phyloP scores from a whole-genome alignment of 1,140 invertebrate species.

The Pachypeltis micranthus region DNA sequence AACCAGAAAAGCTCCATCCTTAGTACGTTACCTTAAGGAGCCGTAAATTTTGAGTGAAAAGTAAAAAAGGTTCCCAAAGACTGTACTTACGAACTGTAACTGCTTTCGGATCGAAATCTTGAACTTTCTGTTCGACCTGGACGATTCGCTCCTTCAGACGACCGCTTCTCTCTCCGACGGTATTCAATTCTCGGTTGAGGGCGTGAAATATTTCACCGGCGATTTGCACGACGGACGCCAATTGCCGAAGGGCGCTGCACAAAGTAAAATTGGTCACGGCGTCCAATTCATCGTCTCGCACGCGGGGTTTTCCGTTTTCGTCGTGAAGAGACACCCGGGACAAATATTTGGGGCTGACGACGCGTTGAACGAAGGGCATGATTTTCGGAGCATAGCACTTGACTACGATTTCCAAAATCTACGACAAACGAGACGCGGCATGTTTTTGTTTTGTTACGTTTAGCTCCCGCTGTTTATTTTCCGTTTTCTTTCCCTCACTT shows the following conservation, averaged over 20 bases:
- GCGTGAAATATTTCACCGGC: constrained; percentile 67
- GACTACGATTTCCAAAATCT: too few species aligned
- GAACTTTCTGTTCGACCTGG: constrained; percentile 45
- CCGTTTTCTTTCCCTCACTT: too few species aligned
- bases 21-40: too few species aligned
- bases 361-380: constrained; percentile 62
- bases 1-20: too few species aligned
- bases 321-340: constrained; percentile 47
- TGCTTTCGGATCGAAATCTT: constrained; percentile 57
- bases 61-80: too few species aligned
- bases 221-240: constrained; percentile 60
- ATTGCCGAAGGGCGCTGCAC: constrained; percentile 59
- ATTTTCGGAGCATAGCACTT: not conserved
- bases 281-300: constrained; percentile 54
- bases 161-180: constrained; percentile 50
- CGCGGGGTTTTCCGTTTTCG: constrained; percentile 41
- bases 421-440: too few species aligned
- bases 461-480: too few species aligned
- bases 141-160: constrained; percentile 48
- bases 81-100: constrained; percentile 75
- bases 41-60: too few species aligned
- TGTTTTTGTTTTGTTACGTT: too few species aligned
- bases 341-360: constrained; percentile 53
- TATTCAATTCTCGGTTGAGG: constrained; percentile 52
- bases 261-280: constrained; percentile 64